Base-by-base conservation (phyloP, 2,113 vertebrate species). In the Alethe diademata region DNA sequence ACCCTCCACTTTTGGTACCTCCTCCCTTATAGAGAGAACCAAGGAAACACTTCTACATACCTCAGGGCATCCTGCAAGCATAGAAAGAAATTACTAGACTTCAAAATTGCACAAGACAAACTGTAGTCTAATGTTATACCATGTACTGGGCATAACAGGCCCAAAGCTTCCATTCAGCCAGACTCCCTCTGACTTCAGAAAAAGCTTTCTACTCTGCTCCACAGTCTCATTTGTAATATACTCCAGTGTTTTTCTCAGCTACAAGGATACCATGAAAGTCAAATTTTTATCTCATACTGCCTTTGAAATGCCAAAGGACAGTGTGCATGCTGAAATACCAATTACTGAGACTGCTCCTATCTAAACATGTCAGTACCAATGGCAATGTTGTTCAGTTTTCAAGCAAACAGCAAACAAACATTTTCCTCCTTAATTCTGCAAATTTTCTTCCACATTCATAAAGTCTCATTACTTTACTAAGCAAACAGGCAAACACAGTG, bases 261-360 rank as follows among this genome's bases (percentile, higher is more conserved):
- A 47, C n/a, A 75, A 19, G 24, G 38, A 78, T 23, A 29, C 28
- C 24, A 35, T 11, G 17, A 17, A 91, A 75, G 62, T 42, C 23
- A 75, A 69, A 76, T 65, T 45, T 83, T 84, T 58, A 47, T 29
- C 78, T 87, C 61, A 38, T 6, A 6, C 6, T 29, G 29, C 22
- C 84, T 87, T 50, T 58, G 50, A 85, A 89, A 92, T 82, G 33
- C 13, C 67, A 40, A 43, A 89, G 36, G 45, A 92, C 28, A 65
- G 19, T 2, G 7, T 28, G 23, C 19, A 40, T 6, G 26, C 42
- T 36, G 38, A 81, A 93, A 62, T 78, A 78, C 4, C 61, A 82
- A 5, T 58, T 54, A 62, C 36, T 51, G 48, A 64, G 47, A 42
- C 33, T 82, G 28, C 17, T 80, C 38, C 47, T 74, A 75, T 24